Percentiles rank a stretch among this genome's conserved stretches.
These are phyloP conservation scores for Florisuga fusca DNA, from an alignment of 2,797 vertebrate species.

Conservation along the genomic window DNA sequence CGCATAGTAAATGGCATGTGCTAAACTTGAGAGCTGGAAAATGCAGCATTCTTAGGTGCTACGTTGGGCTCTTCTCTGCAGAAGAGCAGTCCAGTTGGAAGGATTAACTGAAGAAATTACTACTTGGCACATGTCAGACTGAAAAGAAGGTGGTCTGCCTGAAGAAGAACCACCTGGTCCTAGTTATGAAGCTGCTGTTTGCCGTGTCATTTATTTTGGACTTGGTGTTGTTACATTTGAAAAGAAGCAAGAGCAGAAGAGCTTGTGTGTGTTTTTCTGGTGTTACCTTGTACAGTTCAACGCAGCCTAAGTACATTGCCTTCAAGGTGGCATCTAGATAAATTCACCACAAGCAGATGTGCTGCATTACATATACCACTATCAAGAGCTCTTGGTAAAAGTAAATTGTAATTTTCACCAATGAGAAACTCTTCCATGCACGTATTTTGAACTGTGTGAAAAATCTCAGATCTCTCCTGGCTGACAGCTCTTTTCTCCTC, in stretches of 20 bases:
- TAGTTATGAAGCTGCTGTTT: neutral
- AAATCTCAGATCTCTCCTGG: neutral
- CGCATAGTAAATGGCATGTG: too few species aligned
- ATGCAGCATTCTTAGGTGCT: neutral
- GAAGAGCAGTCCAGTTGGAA: neutral
- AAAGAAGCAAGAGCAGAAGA: neutral
- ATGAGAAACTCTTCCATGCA: neutral
- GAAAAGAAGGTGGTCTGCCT: rapidly evolving
- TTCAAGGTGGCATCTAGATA: neutral
- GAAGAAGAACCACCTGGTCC: rapidly evolving
- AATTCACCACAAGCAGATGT: neutral
- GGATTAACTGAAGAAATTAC: neutral
- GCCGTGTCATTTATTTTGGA: neutral
- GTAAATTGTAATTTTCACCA: neutral
- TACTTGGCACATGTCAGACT: rapidly evolving
- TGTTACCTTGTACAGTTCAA: neutral
- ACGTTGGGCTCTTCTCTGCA: neutral
- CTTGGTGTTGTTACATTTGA: neutral
- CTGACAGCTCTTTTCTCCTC: neutral
- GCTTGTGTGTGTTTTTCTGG: neutral
- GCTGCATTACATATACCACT: neutral
- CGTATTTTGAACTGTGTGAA: neutral
- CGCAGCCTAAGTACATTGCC: neutral
- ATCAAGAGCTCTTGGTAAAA: neutral
- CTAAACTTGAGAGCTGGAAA: too few species aligned